Evolutionary conservation across 2,888 invertebrate species (phyloP).

Genomic region (Cephus spinipes): DNA sequence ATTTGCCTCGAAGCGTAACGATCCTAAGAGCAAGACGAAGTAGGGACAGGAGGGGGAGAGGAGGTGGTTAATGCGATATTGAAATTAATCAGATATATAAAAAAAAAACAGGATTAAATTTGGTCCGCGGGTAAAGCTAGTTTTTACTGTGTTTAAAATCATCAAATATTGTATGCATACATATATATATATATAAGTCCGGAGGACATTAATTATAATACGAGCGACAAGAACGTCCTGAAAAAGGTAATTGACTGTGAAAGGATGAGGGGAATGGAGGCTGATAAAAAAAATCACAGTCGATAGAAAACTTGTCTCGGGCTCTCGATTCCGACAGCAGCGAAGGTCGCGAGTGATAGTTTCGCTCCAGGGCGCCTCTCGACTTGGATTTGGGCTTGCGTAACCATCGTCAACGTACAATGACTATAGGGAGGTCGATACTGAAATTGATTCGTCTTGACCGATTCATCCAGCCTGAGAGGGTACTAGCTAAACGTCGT

Average conservation of each 20-base stretch:
- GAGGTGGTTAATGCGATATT: constrained; percentile 8
- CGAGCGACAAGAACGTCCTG: not conserved
- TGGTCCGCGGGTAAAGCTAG: not conserved
- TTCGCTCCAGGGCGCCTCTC: not conserved
- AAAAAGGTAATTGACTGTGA: constrained; percentile 2
- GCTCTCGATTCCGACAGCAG: not conserved
- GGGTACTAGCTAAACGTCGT: not conserved
- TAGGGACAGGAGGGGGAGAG: not conserved
- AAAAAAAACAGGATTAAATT: not conserved
- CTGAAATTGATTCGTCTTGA: not conserved
- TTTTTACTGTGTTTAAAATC: not conserved
- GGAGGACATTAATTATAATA: constrained; percentile 9
- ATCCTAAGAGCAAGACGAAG: not conserved
- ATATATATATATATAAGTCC: not conserved
- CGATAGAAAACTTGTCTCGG: not conserved
- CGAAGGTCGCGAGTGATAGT: not conserved
- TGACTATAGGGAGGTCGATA: not conserved
- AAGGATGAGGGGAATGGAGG: not conserved
- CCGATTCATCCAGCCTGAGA: not conserved
- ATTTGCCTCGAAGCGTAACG: not conserved
- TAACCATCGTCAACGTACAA: not conserved
- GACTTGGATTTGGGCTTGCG: not conserved
- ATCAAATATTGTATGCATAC: not conserved
- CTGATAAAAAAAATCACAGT: not conserved
- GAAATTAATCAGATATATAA: constrained; percentile 14